phyloP scores from a whole-genome alignment of 2,113 vertebrate genomes.

The Muscicapa adusta region DNA sequence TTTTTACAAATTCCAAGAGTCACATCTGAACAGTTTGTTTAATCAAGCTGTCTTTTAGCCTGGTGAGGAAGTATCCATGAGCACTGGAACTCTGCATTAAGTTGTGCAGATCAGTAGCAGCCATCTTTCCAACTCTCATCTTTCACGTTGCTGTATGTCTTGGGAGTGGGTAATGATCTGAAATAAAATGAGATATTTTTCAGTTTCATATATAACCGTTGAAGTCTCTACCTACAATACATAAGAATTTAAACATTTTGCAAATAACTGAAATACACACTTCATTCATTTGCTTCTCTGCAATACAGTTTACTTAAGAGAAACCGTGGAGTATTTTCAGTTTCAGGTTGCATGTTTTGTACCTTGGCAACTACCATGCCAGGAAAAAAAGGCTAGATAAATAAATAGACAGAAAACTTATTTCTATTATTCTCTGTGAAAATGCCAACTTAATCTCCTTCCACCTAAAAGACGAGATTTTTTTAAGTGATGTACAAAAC shows the following conservation, averaged over 20 bases:
- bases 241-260: not conserved
- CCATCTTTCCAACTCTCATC: slow-evolving; percentile 98
- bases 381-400: not conserved
- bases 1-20: slow-evolving; percentile 72
- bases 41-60: slow-evolving; percentile 66
- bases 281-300: not conserved
- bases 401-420: not conserved
- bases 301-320: not conserved
- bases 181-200: slow-evolving; percentile 47
- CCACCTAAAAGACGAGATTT: not conserved
- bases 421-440: not conserved
- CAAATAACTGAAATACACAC: not conserved
- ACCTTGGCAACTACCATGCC: not conserved
- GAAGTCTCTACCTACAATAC: not conserved
- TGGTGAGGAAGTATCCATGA: slow-evolving; percentile 69
- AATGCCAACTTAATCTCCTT: not conserved
- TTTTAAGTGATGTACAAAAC: not conserved
- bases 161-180: slow-evolving; percentile 91
- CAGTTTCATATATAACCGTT: not conserved
- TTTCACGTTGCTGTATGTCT: slow-evolving; percentile 81
- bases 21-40: slow-evolving; percentile 74
- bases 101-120: slow-evolving; percentile 84
- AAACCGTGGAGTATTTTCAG: not conserved
- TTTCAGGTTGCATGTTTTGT: not conserved
- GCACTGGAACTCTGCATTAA: slow-evolving; percentile 59